Conservation (phyloP, 2,888 invertebrate species). For the Eledona agricola region DNA sequence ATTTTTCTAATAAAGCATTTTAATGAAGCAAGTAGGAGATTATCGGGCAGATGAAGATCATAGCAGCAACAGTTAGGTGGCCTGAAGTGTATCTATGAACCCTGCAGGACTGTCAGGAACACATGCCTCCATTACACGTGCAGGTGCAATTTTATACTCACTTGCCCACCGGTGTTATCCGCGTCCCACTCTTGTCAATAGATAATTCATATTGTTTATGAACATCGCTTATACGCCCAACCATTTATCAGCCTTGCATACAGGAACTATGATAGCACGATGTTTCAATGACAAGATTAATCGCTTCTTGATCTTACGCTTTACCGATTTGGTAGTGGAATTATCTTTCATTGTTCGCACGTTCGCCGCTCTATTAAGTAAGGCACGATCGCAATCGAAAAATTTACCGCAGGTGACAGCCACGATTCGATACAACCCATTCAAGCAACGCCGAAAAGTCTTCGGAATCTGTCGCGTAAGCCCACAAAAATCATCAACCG, state of each 20-base stretch:
- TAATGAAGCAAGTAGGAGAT: too few relatives aligned
- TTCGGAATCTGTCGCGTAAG: too few relatives aligned
- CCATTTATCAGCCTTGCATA: constrained; percentile 45
- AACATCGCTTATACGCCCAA: constrained; percentile 46
- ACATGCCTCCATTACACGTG: constrained; percentile 5
- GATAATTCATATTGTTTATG: constrained; percentile 55
- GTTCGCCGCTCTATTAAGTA: constrained; percentile 11
- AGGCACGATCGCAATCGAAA: constrained; percentile 4
- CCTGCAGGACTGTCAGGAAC: too few relatives aligned
- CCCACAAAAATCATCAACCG: too few relatives aligned
- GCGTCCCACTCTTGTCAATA: constrained; percentile 55
- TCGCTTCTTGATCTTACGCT: constrained; percentile 37
- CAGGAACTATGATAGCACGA: constrained; percentile 43
- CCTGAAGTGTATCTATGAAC: too few relatives aligned
- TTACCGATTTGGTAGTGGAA: constrained; percentile 33
- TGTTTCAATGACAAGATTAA: constrained; percentile 38
- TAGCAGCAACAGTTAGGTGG: too few relatives aligned
- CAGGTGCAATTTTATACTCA: constrained; percentile 17
- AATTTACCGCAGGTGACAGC: constrained; percentile 16
- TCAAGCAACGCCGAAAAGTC: too few relatives aligned
- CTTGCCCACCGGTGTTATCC: constrained; percentile 48
- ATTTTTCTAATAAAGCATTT: too few relatives aligned
- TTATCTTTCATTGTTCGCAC: constrained; percentile 27
- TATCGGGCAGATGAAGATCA: too few relatives aligned
- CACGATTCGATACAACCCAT: not conserved